These are phyloP conservation scores for Kryptolebias marmoratus DNA, from an alignment of 2,113 vertebrate species.

Conservation along the genomic window DNA sequence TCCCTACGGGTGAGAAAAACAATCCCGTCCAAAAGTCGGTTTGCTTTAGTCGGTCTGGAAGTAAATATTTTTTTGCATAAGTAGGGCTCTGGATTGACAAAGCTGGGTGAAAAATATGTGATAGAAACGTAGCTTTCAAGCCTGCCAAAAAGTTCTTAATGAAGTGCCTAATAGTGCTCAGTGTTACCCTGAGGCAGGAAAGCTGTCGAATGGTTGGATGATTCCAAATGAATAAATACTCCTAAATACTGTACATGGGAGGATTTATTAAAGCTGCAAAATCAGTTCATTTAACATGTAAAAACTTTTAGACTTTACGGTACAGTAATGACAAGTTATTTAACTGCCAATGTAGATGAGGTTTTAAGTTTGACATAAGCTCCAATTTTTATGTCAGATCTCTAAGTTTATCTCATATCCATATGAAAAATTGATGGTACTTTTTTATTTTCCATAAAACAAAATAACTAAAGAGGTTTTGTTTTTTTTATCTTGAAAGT, in stretches of 20 bases:
- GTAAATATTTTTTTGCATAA: slow-evolving; percentile 35
- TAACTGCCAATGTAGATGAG: too few species aligned
- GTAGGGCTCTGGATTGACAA: slow-evolving; percentile 15
- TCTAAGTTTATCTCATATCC: not conserved
- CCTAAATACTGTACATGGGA: not conserved
- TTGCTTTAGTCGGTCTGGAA: slow-evolving; percentile 28
- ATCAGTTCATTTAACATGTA: not conserved
- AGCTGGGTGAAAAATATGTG: not conserved
- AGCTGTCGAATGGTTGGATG: not conserved
- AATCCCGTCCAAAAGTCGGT: slow-evolving; percentile 22
- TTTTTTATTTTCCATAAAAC: not conserved
- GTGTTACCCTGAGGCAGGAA: not conserved
- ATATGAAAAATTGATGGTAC: not conserved
- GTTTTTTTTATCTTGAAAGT: not conserved
- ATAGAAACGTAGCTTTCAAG: slow-evolving; percentile 10
- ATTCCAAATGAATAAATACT: not conserved
- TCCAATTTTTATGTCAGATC: not conserved
- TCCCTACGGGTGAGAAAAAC: slow-evolving; percentile 17
- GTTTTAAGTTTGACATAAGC: not conserved
- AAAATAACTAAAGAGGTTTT: not conserved
- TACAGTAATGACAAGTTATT: too few species aligned
- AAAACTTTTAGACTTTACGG: not conserved
- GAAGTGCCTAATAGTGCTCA: slow-evolving; percentile 10
- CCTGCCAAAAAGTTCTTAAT: slow-evolving; percentile 22
- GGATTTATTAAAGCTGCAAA: not conserved